phyloP scores from a whole-genome alignment of 2,113 vertebrate species.

The Recurvirostra avosetta region DNA sequence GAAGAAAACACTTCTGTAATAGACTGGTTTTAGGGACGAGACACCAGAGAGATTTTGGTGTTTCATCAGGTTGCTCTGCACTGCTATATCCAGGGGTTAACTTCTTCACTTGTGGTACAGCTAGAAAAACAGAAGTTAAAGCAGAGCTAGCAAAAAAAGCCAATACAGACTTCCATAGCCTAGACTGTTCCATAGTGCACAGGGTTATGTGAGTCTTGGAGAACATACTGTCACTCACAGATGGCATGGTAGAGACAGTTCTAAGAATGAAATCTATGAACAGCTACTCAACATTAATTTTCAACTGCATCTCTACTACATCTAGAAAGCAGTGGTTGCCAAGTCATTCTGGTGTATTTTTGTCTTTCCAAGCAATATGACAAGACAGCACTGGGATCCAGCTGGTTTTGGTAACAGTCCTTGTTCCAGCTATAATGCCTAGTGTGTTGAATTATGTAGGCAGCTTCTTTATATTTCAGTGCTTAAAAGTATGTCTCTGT shows the following conservation, averaged over 20 bases:
- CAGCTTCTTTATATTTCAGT: background rate
- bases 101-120: background rate
- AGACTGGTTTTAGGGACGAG: background rate
- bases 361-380: background rate
- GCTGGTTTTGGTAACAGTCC: background rate
- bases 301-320: background rate
- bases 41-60: rapidly evolving
- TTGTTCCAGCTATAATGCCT: background rate
- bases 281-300: conserved; percentile 11
- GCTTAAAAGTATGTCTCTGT: background rate
- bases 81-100: background rate
- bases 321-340: background rate
- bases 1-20: background rate
- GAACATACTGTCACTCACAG: background rate
- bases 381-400: background rate
- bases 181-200: background rate
- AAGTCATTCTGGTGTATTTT: conserved; percentile 26
- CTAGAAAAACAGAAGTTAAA: background rate
- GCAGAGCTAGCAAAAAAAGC: background rate
- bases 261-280: conserved; percentile 24
- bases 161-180: background rate
- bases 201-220: background rate
- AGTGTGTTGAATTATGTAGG: background rate
- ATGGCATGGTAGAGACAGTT: background rate
- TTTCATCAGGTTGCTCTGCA: background rate